Evolutionary conservation across 2,888 invertebrate species (phyloP), one percentile per base, ranked within the genome.

Genomic region (Phalera bucephala): DNA sequence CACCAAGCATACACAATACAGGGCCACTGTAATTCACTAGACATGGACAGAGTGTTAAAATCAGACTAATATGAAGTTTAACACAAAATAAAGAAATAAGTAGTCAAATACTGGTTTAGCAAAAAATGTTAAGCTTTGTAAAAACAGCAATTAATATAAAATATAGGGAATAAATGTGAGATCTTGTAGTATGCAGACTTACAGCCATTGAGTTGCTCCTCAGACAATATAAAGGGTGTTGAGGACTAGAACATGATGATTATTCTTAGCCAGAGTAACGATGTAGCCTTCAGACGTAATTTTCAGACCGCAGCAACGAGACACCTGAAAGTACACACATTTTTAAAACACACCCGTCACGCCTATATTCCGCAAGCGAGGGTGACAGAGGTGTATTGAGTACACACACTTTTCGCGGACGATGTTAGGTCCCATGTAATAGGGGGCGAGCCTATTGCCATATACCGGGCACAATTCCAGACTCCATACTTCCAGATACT

Each of bases 201-300:
- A 89, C 88, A 86, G 87, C 87, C 85, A 83, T 82, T 77, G 79
- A 82, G 82, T 80, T 73, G 60, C 74, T 75, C 92, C 93, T 94
- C 95, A 96, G 91, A 95, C 93, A 92, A 96, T 96, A 91, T 96
- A 96, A 78, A 97, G 93, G 68, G 96, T 97, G 91, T 97, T 96
- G 88, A 98, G 93, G 82, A 99, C 97, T 87, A 99, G 94, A 73
- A 99, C 98, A 89, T 98, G 97, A 90, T 99, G 98, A 91, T 99
- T 99, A 92, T 98, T 99, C 92, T 99, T 99, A 80, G 98, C 98
- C 90, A 99, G 91, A 55, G 98, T 97, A 63, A 97, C 96, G 66
- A 98, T 96, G 86, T 97, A 97, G 61, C 98, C 98, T 86, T 98
- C 98, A 11, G 97, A 96, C 39, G 98, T 98, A 72, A 99, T 97